Percentiles rank a stretch among this genome's conserved stretches.
Evolutionary conservation across 2,113 vertebrate genomes (phyloP).

Genomic region (Gymnogyps californianus): DNA sequence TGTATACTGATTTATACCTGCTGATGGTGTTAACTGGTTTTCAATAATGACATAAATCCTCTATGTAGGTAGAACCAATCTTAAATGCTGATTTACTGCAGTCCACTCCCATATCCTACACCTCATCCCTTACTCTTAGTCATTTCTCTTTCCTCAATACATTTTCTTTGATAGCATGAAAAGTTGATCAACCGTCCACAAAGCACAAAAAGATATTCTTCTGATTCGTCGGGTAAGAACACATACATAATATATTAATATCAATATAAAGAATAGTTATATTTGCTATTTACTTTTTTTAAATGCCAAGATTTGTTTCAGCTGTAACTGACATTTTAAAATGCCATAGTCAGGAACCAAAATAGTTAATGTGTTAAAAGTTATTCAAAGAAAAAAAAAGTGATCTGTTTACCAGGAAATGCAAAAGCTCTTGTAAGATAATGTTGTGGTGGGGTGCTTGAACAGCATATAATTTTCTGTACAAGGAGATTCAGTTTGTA

Average conservation of each 20-base stretch:
- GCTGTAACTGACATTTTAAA: not conserved
- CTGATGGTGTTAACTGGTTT: not conserved
- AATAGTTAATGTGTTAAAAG: not conserved
- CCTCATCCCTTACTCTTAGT: not conserved
- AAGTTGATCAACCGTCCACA: slow-evolving; percentile 66
- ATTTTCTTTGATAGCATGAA: slow-evolving; percentile 67
- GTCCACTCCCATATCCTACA: not conserved
- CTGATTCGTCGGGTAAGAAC: slow-evolving; percentile 74
- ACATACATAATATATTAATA: not conserved
- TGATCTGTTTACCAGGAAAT: not conserved
- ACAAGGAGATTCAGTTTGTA: not conserved
- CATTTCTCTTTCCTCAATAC: not conserved
- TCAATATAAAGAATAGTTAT: not conserved
- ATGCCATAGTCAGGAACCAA: not conserved
- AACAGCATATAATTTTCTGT: not conserved
- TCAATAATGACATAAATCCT: not conserved
- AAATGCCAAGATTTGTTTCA: not conserved
- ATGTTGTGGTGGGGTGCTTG: not conserved
- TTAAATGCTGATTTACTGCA: not conserved
- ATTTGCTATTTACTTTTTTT: not conserved
- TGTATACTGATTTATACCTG: not conserved
- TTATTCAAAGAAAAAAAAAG: not conserved
- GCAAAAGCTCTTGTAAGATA: not conserved
- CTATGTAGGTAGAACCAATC: not conserved
- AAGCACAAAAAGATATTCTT: slow-evolving; percentile 53